Evolutionary conservation across 1,140 invertebrate species (phyloP), one percentile per base, ranked within the genome.

Genomic region (Bombus impatiens): DNA sequence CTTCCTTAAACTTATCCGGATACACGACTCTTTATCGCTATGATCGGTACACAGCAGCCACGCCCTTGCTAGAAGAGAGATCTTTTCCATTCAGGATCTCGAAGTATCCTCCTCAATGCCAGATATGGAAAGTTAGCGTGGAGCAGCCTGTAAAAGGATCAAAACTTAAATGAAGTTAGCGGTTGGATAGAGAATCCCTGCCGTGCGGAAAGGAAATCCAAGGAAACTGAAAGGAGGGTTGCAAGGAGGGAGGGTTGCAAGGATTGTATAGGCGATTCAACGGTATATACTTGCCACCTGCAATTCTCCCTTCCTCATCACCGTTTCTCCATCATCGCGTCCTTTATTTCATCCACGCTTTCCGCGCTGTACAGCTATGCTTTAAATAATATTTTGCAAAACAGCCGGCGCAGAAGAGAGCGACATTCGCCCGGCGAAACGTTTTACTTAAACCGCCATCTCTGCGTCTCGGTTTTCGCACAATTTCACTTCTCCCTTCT

Each of bases 111-210:
- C 88, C 88, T 88, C 83, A 91, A 92, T 91, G 90, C 86, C 84
- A 88, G 85, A 92, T 92, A 92, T 92, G 90, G 91, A 92, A 91
- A 92, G 91, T 92, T 92, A 87, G 82, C 87, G 87, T 86, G 72
- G 85, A 88, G 82, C 83, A 81, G 82, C 78, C 86, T 75, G 82
- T 91, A 91, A 92, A 92, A 92, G 91, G 90, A 92, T 92, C 88
- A 92, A 83, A 92, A 92, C 90, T 92, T 92, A 92, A 92, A 92
- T 92, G 91, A 92, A 92, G 92, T 92, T 92, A 91, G 91, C 84
- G 74, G 40, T 67, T 78, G 83, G 87, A 90, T 89, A 87, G 89
- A 89, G 84, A 89, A 89, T 88, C 86, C 84, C 53, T 62, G 53
- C 53, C 57, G 72, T 25, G 53, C 59, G 59, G 74, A 37, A 68